A percentile compares a stretch with the other conserved stretches of the same genome.
Evolutionary conservation across 2,888 invertebrate genomes (phyloP).

Genomic region (Trissoscelio sp.): DNA sequence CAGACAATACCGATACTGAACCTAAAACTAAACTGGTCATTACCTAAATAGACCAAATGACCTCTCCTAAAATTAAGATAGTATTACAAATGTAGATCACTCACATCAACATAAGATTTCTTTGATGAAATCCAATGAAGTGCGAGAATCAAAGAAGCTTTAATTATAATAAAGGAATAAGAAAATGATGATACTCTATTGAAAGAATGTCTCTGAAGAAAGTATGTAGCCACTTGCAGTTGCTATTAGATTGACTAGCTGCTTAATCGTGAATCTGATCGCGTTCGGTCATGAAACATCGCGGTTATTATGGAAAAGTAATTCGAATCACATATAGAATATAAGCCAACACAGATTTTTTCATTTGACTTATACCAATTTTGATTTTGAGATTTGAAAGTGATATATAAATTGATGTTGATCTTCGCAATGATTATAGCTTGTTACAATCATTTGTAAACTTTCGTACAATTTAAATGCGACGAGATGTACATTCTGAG

Average conservation of each 20-base stretch:
- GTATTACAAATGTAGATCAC: no score
- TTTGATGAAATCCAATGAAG: neutral
- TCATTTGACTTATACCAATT: slow-evolving; percentile 29
- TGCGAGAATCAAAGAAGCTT: neutral
- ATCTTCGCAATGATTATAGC: slow-evolving; percentile 63
- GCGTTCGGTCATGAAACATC: neutral
- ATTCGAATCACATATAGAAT: neutral
- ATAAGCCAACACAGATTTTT: slow-evolving; percentile 4
- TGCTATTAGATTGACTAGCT: slow-evolving; percentile 43
- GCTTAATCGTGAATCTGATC: slow-evolving; percentile 19
- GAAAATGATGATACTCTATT: neutral
- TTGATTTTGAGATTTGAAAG: slow-evolving; percentile 49
- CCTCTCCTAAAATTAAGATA: no score
- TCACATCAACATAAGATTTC: no score
- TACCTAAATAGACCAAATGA: no score
- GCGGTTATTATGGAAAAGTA: neutral
- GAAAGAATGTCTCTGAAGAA: neutral
- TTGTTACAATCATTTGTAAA: slow-evolving; percentile 63
- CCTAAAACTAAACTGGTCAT: no score
- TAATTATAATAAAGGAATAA: neutral
- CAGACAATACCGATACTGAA: no score
- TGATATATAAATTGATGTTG: slow-evolving; percentile 66
- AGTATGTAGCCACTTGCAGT: slow-evolving; percentile 10
- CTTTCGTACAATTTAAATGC: slow-evolving; percentile 44
- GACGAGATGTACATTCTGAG: slow-evolving; percentile 43